These are phyloP conservation scores for Agriopis leucophaearia DNA, from an alignment of 2,888 invertebrate genomes.

Conservation along the genomic window DNA sequence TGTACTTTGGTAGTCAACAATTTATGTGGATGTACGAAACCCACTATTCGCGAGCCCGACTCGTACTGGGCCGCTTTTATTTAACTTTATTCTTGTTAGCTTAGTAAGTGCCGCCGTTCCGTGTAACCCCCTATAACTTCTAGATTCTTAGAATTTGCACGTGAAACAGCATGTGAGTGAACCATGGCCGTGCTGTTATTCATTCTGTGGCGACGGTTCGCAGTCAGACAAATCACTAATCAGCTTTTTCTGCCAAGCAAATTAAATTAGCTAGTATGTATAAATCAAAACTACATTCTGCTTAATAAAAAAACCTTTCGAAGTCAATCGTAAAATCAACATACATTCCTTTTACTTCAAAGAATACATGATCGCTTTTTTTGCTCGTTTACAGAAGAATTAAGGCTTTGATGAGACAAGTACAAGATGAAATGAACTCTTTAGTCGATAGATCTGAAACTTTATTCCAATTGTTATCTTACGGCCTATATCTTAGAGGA, in stretches of 20 bases:
- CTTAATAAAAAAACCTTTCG: constrained; percentile 27
- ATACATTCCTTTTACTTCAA: constrained; percentile 45
- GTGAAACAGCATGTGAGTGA: neutral
- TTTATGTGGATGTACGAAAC: too few species aligned
- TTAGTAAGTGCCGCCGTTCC: too few species aligned
- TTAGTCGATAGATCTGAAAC: constrained; percentile 9
- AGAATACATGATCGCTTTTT: constrained; percentile 49
- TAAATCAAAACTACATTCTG: constrained; percentile 36
- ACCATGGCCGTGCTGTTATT: too few species aligned
- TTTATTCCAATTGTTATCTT: constrained; percentile 20
- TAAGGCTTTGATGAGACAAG: constrained; percentile 61
- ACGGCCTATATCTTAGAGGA: constrained; percentile 22
- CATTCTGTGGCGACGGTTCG: neutral
- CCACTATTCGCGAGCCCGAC: too few species aligned
- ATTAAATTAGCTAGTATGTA: constrained; percentile 42
- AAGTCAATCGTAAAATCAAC: constrained; percentile 46
- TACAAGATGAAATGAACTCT: constrained; percentile 44
- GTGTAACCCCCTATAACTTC: too few species aligned
- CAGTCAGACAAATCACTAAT: constrained; percentile 8
- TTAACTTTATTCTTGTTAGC: too few species aligned
- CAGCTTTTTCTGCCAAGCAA: constrained; percentile 30
- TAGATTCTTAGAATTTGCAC: neutral
- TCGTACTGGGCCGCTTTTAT: too few species aligned
- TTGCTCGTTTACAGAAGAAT: constrained; percentile 58
- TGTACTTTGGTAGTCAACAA: too few species aligned